Percentiles rank a stretch among this genome's conserved stretches.
These are phyloP conservation scores for Lepus americanus DNA, from an alignment of 2,113 vertebrate species.

Conservation along the genomic window DNA sequence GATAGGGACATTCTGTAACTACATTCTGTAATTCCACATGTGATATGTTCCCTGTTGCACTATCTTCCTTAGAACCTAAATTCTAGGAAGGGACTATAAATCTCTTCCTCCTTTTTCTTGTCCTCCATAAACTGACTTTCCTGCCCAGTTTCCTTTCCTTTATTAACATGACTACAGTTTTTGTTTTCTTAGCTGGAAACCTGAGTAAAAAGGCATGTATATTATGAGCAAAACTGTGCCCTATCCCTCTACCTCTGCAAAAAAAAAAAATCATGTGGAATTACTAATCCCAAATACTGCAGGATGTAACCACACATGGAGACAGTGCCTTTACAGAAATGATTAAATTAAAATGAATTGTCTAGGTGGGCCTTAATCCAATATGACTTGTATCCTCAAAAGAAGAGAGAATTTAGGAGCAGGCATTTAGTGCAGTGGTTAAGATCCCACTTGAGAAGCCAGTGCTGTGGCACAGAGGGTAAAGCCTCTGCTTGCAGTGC, in stretches of 20 bases:
- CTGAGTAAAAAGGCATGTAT: background rate
- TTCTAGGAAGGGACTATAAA: too few relatives aligned
- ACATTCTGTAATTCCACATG: background rate
- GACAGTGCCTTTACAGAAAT: background rate
- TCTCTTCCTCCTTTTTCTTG: background rate
- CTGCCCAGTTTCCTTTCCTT: constrained; percentile 24
- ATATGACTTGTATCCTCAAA: background rate
- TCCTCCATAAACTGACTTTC: background rate
- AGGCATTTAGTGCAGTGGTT: too few relatives aligned
- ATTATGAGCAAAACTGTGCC: background rate
- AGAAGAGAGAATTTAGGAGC: background rate
- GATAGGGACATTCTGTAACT: background rate
- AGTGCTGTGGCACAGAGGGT: too few relatives aligned
- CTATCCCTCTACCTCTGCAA: too few relatives aligned
- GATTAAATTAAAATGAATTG: background rate
- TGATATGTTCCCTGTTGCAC: background rate
- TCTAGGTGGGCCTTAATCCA: background rate
- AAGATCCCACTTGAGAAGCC: too few relatives aligned
- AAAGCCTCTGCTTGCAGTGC: too few relatives aligned
- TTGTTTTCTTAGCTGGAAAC: constrained; percentile 29
- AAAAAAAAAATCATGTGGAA: background rate
- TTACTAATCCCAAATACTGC: background rate
- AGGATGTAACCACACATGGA: background rate
- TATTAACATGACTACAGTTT: background rate
- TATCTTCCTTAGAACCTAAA: background rate